Conservation (phyloP, 2,797 vertebrate genomes). For the Gadopsis bispinosus region DNA sequence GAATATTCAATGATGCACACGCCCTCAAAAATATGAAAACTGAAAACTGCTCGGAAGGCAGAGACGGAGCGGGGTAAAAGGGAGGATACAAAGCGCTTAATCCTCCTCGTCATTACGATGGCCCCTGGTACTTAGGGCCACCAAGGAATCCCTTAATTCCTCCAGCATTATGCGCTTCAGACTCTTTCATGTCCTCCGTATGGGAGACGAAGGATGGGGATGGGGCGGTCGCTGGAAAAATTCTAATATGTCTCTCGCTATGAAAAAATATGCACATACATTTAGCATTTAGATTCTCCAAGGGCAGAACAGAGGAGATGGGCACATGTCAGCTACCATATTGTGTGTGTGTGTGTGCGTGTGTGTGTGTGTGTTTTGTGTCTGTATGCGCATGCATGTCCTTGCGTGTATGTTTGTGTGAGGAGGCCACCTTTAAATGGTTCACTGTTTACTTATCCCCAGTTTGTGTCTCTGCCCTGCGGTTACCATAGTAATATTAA, state of each 20-base stretch:
- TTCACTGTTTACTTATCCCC: slow-evolving; percentile 91
- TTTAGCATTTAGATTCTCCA: slow-evolving; percentile 97
- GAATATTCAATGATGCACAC: slow-evolving; percentile 78
- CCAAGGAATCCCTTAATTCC: slow-evolving; percentile 95
- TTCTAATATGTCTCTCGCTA: slow-evolving; percentile 95
- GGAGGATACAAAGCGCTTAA: slow-evolving; percentile 89
- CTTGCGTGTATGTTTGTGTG: slow-evolving; percentile 65
- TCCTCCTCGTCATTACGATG: slow-evolving; percentile 92
- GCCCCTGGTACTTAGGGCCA: slow-evolving; percentile 91
- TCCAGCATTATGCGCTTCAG: slow-evolving; percentile 96
- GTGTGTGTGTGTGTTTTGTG: slow-evolving; percentile 60
- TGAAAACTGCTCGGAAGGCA: slow-evolving; percentile 53
- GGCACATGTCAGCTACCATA: slow-evolving; percentile 89
- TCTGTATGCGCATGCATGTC: slow-evolving; percentile 32
- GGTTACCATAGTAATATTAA: slow-evolving; percentile 86
- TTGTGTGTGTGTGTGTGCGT: slow-evolving; percentile 75
- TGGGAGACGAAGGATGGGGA: slow-evolving; percentile 72
- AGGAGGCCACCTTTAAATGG: slow-evolving; percentile 88
- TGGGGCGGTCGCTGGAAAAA: slow-evolving; percentile 85
- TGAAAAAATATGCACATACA: slow-evolving; percentile 99
- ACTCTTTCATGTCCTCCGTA: slow-evolving; percentile 94
- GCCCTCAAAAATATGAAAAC: slow-evolving; percentile 67
- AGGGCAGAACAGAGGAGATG: slow-evolving; percentile 92
- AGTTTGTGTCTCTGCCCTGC: slow-evolving; percentile 88
- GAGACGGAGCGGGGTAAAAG: slow-evolving; percentile 76